Percentiles rank a stretch among this genome's conserved stretches.
These are phyloP conservation scores for Adoxophyes honmai DNA, from an alignment of 1,140 invertebrate species.

Conservation along the genomic window DNA sequence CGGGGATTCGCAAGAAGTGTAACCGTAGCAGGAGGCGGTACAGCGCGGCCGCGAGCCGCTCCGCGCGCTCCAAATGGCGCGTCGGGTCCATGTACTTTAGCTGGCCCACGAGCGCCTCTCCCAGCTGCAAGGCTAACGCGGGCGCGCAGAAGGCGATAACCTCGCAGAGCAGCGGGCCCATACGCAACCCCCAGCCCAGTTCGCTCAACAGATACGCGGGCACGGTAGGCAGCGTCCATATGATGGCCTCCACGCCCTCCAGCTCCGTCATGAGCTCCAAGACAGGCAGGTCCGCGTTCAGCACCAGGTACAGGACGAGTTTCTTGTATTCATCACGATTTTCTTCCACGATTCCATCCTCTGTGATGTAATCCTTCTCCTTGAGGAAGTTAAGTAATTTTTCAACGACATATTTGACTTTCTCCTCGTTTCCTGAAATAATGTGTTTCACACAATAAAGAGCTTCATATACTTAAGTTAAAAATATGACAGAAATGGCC, in stretches of 20 bases:
- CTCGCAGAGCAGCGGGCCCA: conserved; percentile 58
- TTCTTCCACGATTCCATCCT: conserved; percentile 31
- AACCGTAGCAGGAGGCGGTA: conserved; percentile 50
- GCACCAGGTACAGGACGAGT: conserved; percentile 54
- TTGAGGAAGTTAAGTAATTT: conserved; percentile 40
- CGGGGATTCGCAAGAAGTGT: conserved; percentile 30
- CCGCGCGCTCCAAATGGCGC: conserved; percentile 42
- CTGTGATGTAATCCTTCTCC: conserved; percentile 37
- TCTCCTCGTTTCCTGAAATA: conserved; percentile 61
- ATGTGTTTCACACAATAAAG: no score
- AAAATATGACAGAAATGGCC: no score
- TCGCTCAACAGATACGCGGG: conserved; percentile 58
- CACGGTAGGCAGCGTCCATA: conserved; percentile 57
- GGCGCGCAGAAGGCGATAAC: conserved; percentile 47
- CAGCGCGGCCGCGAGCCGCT: conserved; percentile 34
- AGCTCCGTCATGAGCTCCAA: conserved; percentile 46
- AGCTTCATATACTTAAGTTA: no score
- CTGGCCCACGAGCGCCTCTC: conserved; percentile 42
- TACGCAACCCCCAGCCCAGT: conserved; percentile 53
- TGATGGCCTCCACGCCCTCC: conserved; percentile 46
- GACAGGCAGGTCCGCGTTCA: conserved; percentile 51
- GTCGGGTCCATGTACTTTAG: conserved; percentile 55
- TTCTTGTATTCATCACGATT: conserved; percentile 32
- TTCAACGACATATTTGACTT: conserved; percentile 45
- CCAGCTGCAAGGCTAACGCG: conserved; percentile 43